Evolutionary conservation across 2,113 vertebrate genomes (phyloP), one percentile per base, ranked within the genome.

Genomic region (Lutjanus erythropterus): DNA sequence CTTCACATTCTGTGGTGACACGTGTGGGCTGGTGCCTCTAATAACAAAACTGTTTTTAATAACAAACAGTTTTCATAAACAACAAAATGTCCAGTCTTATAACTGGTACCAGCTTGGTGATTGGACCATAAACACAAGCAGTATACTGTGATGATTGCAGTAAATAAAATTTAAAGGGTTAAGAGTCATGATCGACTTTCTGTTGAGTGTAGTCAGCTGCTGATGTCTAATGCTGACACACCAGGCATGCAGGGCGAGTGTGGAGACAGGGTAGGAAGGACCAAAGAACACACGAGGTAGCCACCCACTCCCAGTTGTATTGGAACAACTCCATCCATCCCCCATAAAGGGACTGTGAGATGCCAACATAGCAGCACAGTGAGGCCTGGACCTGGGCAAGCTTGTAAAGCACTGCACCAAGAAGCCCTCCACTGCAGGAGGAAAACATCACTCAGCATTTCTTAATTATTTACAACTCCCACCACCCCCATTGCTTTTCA

Each of bases 391-490:
- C 70, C n/a, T 73, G 71, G 68, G 46, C 50, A 29, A 78, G 42
- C 75, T 29, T 78, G 80, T 83, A 71, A 87, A 87, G 86, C 90
- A 88, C 83, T 93, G 92, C 91, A 87, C 73, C 86, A 88, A 66
- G 60, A 77, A 86, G 68, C 53, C 69, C 46, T 85, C 74, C 71
- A 70, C 88, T 88, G 87, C 92, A 87, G 84, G 79, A 80, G 29
- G 70, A 94, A 90, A 86, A 87, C 87, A 92, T 92, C 91, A 89
- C 91, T 94, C 91, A 92, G 92, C 91, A 90, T 91, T 93, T 93
- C 64, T 94, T 87, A 93, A 94, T 93, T 91, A 94, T 94, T 94
- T 93, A 93, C 85, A 92, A 84, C 90, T 85, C 82, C 78, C 65
- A 78, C 78, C 65, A 78, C 73, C 81, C 73, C 71, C 73, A 25